Conservation (phyloP, 1,140 invertebrate species). For the Hylaeus anthracinus region DNA sequence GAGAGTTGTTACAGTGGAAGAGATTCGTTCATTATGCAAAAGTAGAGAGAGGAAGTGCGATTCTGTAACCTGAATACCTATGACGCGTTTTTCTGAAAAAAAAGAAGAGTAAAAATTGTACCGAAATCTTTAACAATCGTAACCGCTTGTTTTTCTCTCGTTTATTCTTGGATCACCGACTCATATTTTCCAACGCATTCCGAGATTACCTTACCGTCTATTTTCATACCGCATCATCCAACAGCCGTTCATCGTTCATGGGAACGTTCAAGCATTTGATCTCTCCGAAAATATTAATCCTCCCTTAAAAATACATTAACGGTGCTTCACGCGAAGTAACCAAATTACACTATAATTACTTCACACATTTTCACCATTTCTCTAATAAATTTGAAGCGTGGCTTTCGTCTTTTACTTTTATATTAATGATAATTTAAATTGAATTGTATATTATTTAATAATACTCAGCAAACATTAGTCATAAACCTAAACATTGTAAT, state of each 20-base stretch:
- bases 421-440: no score
- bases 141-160: conserved; percentile 68
- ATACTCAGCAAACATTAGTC: no score
- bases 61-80: not conserved
- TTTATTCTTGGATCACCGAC: conserved; percentile 75
- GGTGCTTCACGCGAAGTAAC: not conserved
- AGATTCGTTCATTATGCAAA: not conserved
- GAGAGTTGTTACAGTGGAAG: not conserved
- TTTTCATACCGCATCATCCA: conserved; percentile 68
- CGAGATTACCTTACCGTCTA: conserved; percentile 77
- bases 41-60: not conserved
- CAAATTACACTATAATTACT: no score
- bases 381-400: no score
- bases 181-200: conserved; percentile 75
- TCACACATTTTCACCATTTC: no score
- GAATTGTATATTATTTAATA: no score
- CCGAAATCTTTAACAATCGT: conserved; percentile 42
- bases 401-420: no score
- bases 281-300: conserved; percentile 46
- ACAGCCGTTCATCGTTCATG: conserved; percentile 57
- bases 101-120: conserved; percentile 6
- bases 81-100: conserved; percentile 33
- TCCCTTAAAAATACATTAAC: not conserved
- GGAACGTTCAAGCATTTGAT: conserved; percentile 29
- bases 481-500: no score